Conservation (phyloP, 2,888 invertebrate genomes). For the Rhopalosiphum nymphaeae region DNA sequence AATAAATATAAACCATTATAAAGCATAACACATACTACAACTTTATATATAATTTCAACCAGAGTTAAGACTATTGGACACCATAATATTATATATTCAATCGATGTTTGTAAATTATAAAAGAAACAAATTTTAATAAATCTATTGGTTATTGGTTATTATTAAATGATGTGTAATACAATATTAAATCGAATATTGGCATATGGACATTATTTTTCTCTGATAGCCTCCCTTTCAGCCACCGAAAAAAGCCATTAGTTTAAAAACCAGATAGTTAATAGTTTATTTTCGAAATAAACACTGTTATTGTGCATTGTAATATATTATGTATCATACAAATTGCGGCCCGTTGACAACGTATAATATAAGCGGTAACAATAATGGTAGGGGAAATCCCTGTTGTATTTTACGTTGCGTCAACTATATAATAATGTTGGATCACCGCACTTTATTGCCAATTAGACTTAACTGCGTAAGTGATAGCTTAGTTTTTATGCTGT, state of each 20-base stretch:
- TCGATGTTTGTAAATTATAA: background rate
- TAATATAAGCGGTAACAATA: background rate
- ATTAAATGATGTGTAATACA: constrained; percentile 20
- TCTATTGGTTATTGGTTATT: background rate
- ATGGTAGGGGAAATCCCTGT: constrained; percentile 25
- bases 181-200: constrained; percentile 13
- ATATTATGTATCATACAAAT: background rate
- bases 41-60: background rate
- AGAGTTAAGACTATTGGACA: background rate
- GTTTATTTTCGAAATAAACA: background rate
- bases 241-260: background rate
- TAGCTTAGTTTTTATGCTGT: background rate
- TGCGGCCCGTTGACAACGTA: background rate
- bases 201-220: background rate
- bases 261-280: background rate
- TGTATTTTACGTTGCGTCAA: background rate
- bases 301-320: background rate
- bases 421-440: background rate
- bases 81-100: background rate
- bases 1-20: background rate
- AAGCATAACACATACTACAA: background rate
- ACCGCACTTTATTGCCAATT: constrained; percentile 9
- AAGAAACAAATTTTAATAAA: background rate
- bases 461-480: background rate
- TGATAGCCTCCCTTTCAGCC: background rate